phyloP scores from a whole-genome alignment of 1,140 invertebrate species.

The Panagrolaimus sp. region DNA sequence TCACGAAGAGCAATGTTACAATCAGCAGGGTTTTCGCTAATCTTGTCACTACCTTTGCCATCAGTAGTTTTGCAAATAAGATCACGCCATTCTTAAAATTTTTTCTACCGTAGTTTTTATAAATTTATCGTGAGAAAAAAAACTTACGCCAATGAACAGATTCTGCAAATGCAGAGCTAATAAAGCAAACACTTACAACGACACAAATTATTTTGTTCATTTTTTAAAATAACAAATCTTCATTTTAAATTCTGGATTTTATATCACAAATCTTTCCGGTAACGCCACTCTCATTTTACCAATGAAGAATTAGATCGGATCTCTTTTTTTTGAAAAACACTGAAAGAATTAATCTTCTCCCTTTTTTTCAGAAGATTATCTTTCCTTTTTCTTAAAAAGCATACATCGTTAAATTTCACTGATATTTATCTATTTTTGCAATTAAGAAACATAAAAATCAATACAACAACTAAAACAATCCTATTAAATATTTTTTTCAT shows the following conservation, averaged over 20 bases:
- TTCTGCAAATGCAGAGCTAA: background rate
- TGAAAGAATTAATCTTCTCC: too few relatives aligned
- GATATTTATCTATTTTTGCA: conserved; percentile 3
- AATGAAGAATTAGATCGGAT: too few relatives aligned
- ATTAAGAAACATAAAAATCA: background rate
- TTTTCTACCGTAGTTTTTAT: background rate
- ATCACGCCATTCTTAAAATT: conserved; percentile 48
- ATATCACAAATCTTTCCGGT: too few relatives aligned
- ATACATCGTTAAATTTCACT: background rate
- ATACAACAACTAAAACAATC: background rate
- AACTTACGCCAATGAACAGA: conserved; percentile 40
- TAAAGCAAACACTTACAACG: background rate
- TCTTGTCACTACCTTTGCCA: conserved; percentile 30
- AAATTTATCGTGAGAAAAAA: background rate
- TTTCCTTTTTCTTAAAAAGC: background rate
- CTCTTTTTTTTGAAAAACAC: too few relatives aligned
- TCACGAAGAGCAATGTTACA: conserved; percentile 44
- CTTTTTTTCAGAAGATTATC: too few relatives aligned
- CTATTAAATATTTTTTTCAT: background rate
- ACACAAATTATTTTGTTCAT: too few relatives aligned
- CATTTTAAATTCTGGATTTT: too few relatives aligned
- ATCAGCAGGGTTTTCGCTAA: conserved; percentile 36
- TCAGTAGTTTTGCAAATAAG: conserved; percentile 36
- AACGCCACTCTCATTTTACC: too few relatives aligned
- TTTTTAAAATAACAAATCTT: too few relatives aligned